These are phyloP conservation scores for Orycteropus afer DNA, from an alignment of 2,113 vertebrate genomes.

Conservation along the genomic window DNA sequence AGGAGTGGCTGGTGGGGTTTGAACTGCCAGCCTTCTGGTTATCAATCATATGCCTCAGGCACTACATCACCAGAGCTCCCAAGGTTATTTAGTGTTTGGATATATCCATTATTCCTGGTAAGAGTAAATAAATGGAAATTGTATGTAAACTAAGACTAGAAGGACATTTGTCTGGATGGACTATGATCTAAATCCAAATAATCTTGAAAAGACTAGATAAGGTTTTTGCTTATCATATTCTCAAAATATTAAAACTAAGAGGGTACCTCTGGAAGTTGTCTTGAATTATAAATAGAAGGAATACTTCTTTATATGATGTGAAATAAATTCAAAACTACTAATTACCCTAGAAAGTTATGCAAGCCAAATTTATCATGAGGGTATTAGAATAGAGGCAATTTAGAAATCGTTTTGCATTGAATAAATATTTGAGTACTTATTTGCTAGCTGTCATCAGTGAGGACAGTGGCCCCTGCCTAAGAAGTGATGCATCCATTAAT, in stretches of 20 bases:
- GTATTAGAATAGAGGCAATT: not conserved
- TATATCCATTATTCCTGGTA: not conserved
- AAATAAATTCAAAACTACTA: not conserved
- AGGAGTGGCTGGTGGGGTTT: too few relatives aligned
- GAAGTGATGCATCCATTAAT: not conserved
- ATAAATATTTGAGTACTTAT: not conserved
- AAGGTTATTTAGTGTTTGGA: not conserved
- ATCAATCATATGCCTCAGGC: too few relatives aligned
- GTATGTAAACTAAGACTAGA: not conserved
- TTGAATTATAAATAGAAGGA: conserved; percentile 23
- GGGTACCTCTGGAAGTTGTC: not conserved
- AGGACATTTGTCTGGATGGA: not conserved
- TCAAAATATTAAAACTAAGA: conserved; percentile 1
- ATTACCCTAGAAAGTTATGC: not conserved
- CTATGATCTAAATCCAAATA: conserved; percentile 16
- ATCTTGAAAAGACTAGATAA: not conserved
- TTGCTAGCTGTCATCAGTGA: not conserved
- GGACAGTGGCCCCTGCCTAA: too few relatives aligned
- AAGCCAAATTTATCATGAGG: conserved; percentile 22
- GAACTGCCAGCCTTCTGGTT: too few relatives aligned
- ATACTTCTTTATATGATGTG: not conserved
- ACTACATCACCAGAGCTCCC: too few relatives aligned
- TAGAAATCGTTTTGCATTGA: conserved; percentile 3
- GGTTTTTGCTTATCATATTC: not conserved
- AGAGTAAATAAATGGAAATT: not conserved